Evolutionary conservation across 2,797 vertebrate species (phyloP), one percentile per base, ranked within the genome.

Genomic region (Babyrousa celebensis): DNA sequence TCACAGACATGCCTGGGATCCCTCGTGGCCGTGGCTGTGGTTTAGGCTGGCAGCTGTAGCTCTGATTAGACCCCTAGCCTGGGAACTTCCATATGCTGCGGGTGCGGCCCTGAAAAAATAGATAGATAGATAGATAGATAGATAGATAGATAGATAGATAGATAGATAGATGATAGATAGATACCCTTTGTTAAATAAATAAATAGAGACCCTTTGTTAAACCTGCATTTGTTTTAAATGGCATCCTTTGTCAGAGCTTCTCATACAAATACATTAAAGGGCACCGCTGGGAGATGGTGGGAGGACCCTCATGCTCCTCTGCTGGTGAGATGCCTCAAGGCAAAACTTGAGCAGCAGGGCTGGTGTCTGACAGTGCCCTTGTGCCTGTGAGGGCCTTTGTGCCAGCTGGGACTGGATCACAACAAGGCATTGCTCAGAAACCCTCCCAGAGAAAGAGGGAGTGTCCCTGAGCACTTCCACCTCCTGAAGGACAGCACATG

Each of bases 341-440:
- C 5, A 15, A 18, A 58, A n/a, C 0, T 2, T 4, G 16, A 56
- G 54, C 15, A 15, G 54, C 54, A 16, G 16, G n/a, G n/a, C 54
- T 15, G 54, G 20, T 56, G 75, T 78, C 75, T 6, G 43, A 4
- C 11, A 23, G 32, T 56, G 58, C n/a, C 21, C 21, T 17, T 48
- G 52, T n/a, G 36, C 36, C 36, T 36, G 36, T 36, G 36, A 23
- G 32, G 48, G 58, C n/a, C 21, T 18, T 17, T 48, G 52, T n/a
- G 89, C 72, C 56, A 17, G 58, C 58, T 25, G 15, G 77, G 43
- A 63, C 62, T 16, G 12, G 54, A 21, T 58, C 21, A 32, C 40
- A 89, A 68, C 4, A 52, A 95, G 25, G 12, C 48, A 12, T 58
- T 93, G 94, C 89, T 93, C 91, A 93, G 79, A 96, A 86, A 43